Evolutionary conservation across 2,888 invertebrate species (phyloP).

Genomic region (Dasypolia templi): DNA sequence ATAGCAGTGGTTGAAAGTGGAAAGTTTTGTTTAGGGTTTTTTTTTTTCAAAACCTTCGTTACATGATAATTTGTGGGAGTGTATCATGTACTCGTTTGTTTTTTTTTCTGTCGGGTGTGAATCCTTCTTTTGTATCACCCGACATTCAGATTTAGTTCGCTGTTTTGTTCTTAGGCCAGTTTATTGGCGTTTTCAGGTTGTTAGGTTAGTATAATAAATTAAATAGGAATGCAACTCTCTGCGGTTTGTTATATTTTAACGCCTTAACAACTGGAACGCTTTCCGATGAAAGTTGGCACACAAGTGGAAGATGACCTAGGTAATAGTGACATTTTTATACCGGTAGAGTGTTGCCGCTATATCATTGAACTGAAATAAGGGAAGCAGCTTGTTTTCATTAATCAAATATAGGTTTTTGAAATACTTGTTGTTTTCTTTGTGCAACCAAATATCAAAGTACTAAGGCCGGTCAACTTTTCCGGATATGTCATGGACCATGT

Average conservation of each 20-base stretch:
- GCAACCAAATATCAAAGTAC: background rate
- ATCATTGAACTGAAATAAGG: background rate
- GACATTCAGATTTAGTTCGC: background rate
- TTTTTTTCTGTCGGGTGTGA: background rate
- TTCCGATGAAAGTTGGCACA: background rate
- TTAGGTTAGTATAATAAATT: background rate
- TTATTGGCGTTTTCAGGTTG: background rate
- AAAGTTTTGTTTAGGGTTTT: constrained; percentile 52
- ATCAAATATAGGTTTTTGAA: too few species aligned
- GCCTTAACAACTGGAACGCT: background rate
- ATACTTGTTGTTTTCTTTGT: too few species aligned
- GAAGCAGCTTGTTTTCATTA: background rate
- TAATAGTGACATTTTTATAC: background rate
- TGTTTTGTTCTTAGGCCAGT: background rate
- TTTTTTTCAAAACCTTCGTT: constrained; percentile 33
- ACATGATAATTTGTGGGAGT: constrained; percentile 33
- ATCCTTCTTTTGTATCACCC: background rate
- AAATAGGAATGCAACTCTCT: background rate
- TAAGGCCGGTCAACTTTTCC: background rate
- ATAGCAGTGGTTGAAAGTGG: constrained; percentile 31
- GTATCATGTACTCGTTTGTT: background rate
- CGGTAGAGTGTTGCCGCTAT: background rate
- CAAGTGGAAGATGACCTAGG: background rate
- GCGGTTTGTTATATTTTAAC: background rate
- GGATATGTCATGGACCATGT: background rate